Conservation (phyloP, 2,113 vertebrate genomes). For the Halcyon malimbica region DNA sequence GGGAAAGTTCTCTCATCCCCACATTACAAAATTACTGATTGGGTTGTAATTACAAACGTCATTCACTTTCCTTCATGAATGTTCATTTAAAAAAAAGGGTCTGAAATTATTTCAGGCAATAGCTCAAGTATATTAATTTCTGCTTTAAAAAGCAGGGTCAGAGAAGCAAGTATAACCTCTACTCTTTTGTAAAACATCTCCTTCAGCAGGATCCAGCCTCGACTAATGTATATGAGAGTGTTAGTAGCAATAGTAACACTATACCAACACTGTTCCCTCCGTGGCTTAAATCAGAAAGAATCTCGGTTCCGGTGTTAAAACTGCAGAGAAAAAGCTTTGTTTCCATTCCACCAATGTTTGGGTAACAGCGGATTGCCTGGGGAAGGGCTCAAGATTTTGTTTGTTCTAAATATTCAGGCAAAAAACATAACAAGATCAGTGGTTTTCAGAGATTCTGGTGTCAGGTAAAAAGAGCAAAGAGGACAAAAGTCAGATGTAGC, state of each 20-base stretch:
- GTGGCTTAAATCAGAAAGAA: background rate
- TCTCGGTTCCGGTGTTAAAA: background rate
- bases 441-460: background rate
- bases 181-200: background rate
- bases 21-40: background rate
- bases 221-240: background rate
- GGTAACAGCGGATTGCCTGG: background rate
- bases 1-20: background rate
- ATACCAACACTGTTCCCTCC: background rate
- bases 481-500: background rate
- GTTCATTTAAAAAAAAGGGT: background rate
- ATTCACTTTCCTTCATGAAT: background rate
- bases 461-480: conserved; percentile 7
- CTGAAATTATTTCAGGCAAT: background rate
- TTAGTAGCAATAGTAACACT: background rate
- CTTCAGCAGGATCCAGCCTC: background rate
- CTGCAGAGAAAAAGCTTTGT: background rate
- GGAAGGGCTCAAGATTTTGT: background rate
- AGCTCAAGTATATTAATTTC: background rate
- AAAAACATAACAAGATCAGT: background rate
- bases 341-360: background rate
- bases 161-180: background rate
- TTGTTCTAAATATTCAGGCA: background rate
- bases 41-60: background rate
- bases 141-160: background rate